Evolutionary conservation across 1,140 invertebrate species (phyloP).

Genomic region (Drosophila truncata): DNA sequence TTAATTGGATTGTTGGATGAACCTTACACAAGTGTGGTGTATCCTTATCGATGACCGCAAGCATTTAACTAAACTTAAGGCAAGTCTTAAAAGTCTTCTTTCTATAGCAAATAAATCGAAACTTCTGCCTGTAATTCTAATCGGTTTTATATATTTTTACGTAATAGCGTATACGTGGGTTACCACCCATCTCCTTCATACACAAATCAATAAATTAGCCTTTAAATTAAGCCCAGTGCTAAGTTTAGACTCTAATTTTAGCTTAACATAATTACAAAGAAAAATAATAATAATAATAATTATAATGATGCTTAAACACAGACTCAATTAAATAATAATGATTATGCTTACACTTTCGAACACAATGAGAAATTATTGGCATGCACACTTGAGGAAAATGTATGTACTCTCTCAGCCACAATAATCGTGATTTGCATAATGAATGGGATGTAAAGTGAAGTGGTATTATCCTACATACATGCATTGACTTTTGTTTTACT

Average conservation of each 20-base stretch:
- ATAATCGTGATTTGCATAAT: constrained; percentile 51
- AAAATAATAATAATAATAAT: constrained; percentile 48
- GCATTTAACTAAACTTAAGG: constrained; percentile 38
- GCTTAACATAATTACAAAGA: constrained; percentile 61
- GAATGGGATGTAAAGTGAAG: constrained; percentile 31
- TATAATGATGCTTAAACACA: constrained; percentile 35
- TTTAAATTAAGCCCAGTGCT: constrained; percentile 62
- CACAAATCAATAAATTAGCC: constrained; percentile 67
- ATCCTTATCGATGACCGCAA: constrained; percentile 35
- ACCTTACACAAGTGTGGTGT: constrained; percentile 7
- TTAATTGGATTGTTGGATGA: constrained; percentile 1
- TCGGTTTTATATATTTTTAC: constrained; percentile 30
- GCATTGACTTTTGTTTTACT: constrained; percentile 42
- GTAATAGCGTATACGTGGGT: constrained; percentile 33
- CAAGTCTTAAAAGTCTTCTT: constrained; percentile 32
- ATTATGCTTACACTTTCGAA: constrained; percentile 41
- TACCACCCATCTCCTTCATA: constrained; percentile 38
- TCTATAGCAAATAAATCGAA: constrained; percentile 30
- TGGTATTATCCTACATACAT: constrained; percentile 49
- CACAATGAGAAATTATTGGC: constrained; percentile 52
- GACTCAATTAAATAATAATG: constrained; percentile 49
- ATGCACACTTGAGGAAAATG: constrained; percentile 36
- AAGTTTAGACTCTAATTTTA: constrained; percentile 46
- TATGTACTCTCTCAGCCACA: constrained; percentile 21
- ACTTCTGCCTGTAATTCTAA: constrained; percentile 22